Conservation (phyloP, 2,113 vertebrate species). For the Ophthalmolycus amberensis region DNA sequence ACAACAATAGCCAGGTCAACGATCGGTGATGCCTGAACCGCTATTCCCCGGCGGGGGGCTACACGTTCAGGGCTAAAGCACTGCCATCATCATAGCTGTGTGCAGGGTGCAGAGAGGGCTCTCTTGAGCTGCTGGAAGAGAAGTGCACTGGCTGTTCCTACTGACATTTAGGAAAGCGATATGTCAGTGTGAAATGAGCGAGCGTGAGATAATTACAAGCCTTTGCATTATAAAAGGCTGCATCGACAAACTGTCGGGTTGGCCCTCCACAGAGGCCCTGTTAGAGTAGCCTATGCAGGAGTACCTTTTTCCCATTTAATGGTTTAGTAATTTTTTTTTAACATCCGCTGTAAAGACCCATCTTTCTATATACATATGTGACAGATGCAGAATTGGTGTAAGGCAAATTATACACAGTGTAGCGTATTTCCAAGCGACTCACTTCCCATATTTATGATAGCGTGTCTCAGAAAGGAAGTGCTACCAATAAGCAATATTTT, state of each 20-base stretch:
- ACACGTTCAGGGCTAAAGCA: constrained; percentile 77
- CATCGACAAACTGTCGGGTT: constrained; percentile 85
- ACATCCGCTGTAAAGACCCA: constrained; percentile 56
- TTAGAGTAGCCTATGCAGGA: constrained; percentile 43
- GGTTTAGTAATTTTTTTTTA: constrained; percentile 74
- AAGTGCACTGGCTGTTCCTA: constrained; percentile 80
- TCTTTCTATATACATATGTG: constrained; percentile 30
- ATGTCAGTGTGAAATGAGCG: constrained; percentile 87
- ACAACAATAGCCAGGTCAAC: constrained; percentile 96
- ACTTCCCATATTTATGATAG: constrained; percentile 58
- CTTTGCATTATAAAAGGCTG: constrained; percentile 88
- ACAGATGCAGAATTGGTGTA: constrained; percentile 14
- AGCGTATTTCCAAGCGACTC: constrained; percentile 52
- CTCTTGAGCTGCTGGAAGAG: constrained; percentile 68
- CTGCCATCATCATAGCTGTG: constrained; percentile 85
- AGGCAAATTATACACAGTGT: constrained; percentile 25
- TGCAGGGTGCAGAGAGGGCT: constrained; percentile 81
- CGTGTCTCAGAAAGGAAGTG: constrained; percentile 45
- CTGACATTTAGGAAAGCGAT: constrained; percentile 95
- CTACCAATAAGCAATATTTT: constrained; percentile 53
- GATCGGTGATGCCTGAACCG: constrained; percentile 89
- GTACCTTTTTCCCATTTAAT: constrained; percentile 78
- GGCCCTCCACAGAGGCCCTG: constrained; percentile 74
- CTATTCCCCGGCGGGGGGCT: constrained; percentile 85
- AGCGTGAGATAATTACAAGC: constrained; percentile 92